Base-by-base conservation (phyloP, 92 coral and sea anemone species). In the Hydrozoanthus gracilis region DNA sequence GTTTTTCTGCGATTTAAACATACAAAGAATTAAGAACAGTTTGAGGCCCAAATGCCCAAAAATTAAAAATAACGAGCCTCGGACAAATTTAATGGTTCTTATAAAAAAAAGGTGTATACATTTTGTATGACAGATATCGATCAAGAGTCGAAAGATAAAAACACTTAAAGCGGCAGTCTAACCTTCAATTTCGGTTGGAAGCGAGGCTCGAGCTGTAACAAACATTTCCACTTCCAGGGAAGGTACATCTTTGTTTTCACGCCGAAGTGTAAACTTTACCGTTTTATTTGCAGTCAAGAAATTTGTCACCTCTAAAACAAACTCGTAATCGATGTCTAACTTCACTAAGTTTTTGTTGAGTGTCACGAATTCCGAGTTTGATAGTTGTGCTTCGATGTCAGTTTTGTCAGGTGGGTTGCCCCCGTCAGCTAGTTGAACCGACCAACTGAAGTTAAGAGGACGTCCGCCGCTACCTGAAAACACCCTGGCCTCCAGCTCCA, bases 271-370 rank as follows among this genome's bases (percentile, higher is more conserved):
- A 51, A 76, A 76, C 13, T 47, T 76, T 18, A 66, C 44, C 4
- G 82, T 35, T 10, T 54, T 76, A 66, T 10, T 76, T 54, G 14
- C 9, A 27, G 39, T 44, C 66, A 76, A 76, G 27, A 76, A 76
- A 18, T 76, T 54, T 54, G 48, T 76, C n/a, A 52, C 82, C 15
- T 76, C 77, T 50, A 17, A 55, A 5, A 83, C 56, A 20, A 52
- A 35, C 62, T 62, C 55, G 47, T 83, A 56, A 3, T 66, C 11
- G 5, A 5, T 9, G 11, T 20, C 12, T 16, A 52, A 52, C 49
- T 15, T 64, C 5, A 50, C 61, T 3, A 83, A 4, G 17, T 52
- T 72, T 4, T 75, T 82, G 50, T 18, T 52, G 49, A 76, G 82
- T 20, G 6, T 4, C 18, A 76, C 49, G 18, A 9, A 14, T 6